Percentiles rank a stretch among this genome's conserved stretches.
Conservation (phyloP, 2,888 invertebrate genomes). For the Himalopsyche tibetana region DNA sequence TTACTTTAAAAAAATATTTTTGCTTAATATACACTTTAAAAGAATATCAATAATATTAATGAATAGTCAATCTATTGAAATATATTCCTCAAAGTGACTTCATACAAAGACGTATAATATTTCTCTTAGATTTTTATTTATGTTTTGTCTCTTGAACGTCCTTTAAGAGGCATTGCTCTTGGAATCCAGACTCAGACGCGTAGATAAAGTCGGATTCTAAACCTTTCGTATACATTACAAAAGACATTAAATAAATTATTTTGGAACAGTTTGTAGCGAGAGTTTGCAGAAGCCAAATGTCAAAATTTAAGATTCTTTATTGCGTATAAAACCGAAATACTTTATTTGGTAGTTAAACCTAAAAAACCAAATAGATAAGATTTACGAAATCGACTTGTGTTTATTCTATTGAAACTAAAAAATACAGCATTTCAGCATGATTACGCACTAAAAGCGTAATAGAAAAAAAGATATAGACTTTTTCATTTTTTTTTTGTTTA, state of each 20-base stretch:
- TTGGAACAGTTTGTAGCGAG: constrained; percentile 1
- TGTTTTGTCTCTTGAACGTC: constrained; percentile 3
- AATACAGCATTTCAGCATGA: neutral
- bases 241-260: constrained; percentile 34
- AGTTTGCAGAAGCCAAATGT: constrained; percentile 17
- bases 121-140: neutral
- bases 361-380: neutral
- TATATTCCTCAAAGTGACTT: no score
- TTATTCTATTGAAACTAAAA: neutral
- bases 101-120: neutral
- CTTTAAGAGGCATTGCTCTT: neutral
- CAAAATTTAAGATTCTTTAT: neutral
- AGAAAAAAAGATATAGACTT: neutral
- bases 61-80: no score
- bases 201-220: constrained; percentile 24
- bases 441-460: neutral
- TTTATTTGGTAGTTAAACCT: constrained; percentile 18
- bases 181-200: neutral
- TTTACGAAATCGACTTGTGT: neutral
- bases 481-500: no score
- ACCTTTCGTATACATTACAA: constrained; percentile 34
- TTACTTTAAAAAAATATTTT: no score
- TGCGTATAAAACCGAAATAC: neutral
- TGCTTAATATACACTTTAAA: no score
- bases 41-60: no score